A percentile compares a stretch with the other conserved stretches of the same genome.
These are phyloP conservation scores for Pseudachorutes palmiensis DNA, from an alignment of 1,140 invertebrate species.

Conservation along the genomic window DNA sequence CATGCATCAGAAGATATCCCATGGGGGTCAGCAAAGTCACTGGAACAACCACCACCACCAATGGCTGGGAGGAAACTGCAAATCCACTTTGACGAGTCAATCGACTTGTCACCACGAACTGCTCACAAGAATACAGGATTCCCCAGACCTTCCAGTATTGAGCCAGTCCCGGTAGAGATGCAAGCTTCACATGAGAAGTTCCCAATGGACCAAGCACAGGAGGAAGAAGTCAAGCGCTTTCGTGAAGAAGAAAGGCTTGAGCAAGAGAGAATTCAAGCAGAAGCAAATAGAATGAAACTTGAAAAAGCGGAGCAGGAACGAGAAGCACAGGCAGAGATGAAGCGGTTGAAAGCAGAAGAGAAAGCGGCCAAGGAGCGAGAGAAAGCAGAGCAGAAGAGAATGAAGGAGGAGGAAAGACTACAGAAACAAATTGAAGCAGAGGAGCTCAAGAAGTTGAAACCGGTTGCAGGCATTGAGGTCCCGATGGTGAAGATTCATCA, in stretches of 20 bases:
- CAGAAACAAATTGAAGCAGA: constrained; percentile 18
- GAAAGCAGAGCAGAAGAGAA: constrained; percentile 29
- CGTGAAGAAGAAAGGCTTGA: constrained; percentile 17
- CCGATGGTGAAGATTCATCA: too few relatives aligned
- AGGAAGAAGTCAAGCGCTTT: neutral
- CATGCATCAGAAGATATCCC: too few relatives aligned
- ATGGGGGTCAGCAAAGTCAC: too few relatives aligned
- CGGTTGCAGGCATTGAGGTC: too few relatives aligned
- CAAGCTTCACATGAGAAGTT: too few relatives aligned
- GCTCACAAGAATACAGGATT: neutral
- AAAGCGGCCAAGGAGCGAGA: constrained; percentile 22
- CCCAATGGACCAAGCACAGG: too few relatives aligned
- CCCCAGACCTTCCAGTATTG: too few relatives aligned
- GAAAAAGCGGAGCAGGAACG: constrained; percentile 17
- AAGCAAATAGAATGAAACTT: constrained; percentile 20
- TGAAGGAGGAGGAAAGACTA: constrained; percentile 23
- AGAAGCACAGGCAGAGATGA: constrained; percentile 34
- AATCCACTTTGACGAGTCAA: neutral
- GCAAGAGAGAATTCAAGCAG: constrained; percentile 21
- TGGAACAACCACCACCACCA: too few relatives aligned
- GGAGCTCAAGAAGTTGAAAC: constrained; percentile 1
- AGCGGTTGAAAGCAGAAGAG: constrained; percentile 22
- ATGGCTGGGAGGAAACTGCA: too few relatives aligned
- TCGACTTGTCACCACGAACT: neutral
- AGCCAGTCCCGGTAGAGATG: too few relatives aligned